phyloP scores from a whole-genome alignment of 1,140 invertebrate species.

The Temnothorax longispinosus region DNA sequence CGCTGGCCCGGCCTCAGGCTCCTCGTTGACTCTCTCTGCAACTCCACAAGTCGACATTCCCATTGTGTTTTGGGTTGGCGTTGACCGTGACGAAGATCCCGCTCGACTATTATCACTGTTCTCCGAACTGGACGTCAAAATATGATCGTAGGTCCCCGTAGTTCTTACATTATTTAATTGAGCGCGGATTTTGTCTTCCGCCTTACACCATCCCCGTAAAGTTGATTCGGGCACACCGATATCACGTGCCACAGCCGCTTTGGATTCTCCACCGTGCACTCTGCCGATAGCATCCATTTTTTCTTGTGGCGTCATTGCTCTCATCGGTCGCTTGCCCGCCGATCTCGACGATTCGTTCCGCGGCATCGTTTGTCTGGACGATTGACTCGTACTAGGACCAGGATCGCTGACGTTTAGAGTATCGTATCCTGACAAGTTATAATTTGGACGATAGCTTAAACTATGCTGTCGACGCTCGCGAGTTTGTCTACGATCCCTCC shows the following conservation, averaged over 20 bases:
- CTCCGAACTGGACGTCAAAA: not conserved
- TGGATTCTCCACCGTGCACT: conserved; percentile 93
- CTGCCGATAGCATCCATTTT: conserved; percentile 92
- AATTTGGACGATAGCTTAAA: not conserved
- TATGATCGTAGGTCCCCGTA: conserved; percentile 77
- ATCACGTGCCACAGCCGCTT: conserved; percentile 92
- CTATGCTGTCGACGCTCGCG: not conserved
- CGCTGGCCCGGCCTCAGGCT: not conserved
- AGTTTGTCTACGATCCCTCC: not conserved
- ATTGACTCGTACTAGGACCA: not conserved
- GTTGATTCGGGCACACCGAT: conserved; percentile 94
- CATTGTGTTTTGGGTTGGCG: not conserved
- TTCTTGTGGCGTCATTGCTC: conserved; percentile 90
- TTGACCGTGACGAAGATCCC: not conserved
- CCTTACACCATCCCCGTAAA: conserved; percentile 94
- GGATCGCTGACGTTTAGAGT: not conserved
- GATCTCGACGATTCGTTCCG: conserved; percentile 63
- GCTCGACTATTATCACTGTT: not conserved
- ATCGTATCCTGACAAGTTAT: not conserved
- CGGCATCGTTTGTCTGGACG: not conserved
- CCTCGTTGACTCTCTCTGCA: not conserved
- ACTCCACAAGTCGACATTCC: not conserved
- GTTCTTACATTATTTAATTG: conserved; percentile 87
- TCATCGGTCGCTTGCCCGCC: conserved; percentile 89
- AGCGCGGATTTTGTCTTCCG: conserved; percentile 91